Evolutionary conservation across 2,797 vertebrate genomes (phyloP).

Genomic region (Jordanella pulchra): DNA sequence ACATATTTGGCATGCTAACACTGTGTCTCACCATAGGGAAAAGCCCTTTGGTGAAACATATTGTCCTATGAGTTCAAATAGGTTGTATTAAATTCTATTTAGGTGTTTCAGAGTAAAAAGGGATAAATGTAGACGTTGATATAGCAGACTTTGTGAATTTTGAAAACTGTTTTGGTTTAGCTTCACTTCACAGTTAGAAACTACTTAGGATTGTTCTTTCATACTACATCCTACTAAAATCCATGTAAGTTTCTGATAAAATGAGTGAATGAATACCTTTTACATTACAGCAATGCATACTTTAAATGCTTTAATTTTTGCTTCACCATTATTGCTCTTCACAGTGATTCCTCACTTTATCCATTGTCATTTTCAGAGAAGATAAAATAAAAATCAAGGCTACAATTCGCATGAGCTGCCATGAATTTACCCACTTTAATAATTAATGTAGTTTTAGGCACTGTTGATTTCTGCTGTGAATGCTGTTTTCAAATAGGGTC

Average conservation of each 20-base stretch:
- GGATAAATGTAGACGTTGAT: not conserved
- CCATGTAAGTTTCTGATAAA: not conserved
- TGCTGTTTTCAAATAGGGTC: conserved; percentile 1
- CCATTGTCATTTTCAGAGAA: not conserved
- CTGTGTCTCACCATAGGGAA: not conserved
- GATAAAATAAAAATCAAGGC: not conserved
- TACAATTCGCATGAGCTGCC: not conserved
- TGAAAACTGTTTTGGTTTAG: not conserved
- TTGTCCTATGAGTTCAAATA: not conserved
- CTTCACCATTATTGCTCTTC: too few relatives aligned
- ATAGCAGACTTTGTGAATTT: not conserved
- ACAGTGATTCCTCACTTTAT: not conserved
- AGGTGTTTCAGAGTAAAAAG: not conserved
- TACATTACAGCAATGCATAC: not conserved
- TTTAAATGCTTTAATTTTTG: not conserved
- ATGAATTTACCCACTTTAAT: not conserved
- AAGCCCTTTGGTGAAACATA: not conserved
- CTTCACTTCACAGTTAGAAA: not conserved
- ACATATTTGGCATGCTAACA: not conserved
- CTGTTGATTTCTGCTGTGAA: not conserved
- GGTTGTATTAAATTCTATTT: not conserved
- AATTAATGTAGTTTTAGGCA: conserved; percentile 2
- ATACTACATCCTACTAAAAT: not conserved
- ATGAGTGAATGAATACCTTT: not conserved
- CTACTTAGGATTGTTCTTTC: not conserved